These are phyloP conservation scores for Trissolcus brochymenae DNA, from an alignment of 2,888 invertebrate species.

Conservation along the genomic window DNA sequence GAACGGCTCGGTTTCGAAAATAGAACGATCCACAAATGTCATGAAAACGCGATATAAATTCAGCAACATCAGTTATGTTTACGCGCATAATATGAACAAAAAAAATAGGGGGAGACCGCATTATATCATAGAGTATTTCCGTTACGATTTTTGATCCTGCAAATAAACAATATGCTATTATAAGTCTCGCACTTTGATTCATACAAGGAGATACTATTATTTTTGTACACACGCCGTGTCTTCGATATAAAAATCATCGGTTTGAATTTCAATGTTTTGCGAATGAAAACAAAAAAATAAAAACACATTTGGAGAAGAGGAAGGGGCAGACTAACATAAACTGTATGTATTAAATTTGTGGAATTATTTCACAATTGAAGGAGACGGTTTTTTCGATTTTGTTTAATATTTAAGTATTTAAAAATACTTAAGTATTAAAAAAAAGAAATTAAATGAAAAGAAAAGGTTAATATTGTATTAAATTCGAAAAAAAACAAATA, in stretches of 20 bases:
- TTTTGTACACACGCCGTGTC: constrained; percentile 36
- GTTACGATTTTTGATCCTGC: constrained; percentile 49
- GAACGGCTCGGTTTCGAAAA: constrained; percentile 35
- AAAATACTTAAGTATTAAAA: no score
- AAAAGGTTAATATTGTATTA: no score
- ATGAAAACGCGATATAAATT: constrained; percentile 38
- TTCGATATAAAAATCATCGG: constrained; percentile 19
- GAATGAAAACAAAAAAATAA: no score
- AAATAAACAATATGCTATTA: constrained; percentile 55
- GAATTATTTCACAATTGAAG: no score
- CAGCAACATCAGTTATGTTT: constrained; percentile 24
- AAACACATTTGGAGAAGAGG: background rate
- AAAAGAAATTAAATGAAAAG: no score
- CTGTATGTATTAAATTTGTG: no score
- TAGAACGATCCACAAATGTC: constrained; percentile 47
- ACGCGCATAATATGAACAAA: constrained; percentile 27
- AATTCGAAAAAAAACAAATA: no score
- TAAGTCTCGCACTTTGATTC: constrained; percentile 56
- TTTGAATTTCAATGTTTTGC: no score
- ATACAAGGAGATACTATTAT: constrained; percentile 45
- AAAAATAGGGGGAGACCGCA: constrained; percentile 34
- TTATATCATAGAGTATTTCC: constrained; percentile 56
- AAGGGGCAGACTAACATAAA: background rate
- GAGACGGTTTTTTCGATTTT: no score
- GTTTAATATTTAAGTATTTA: no score